Percentiles rank a stretch among this genome's conserved stretches.
These are phyloP conservation scores for Dufourea novaeangliae DNA, from an alignment of 1,140 invertebrate species.

Conservation along the genomic window DNA sequence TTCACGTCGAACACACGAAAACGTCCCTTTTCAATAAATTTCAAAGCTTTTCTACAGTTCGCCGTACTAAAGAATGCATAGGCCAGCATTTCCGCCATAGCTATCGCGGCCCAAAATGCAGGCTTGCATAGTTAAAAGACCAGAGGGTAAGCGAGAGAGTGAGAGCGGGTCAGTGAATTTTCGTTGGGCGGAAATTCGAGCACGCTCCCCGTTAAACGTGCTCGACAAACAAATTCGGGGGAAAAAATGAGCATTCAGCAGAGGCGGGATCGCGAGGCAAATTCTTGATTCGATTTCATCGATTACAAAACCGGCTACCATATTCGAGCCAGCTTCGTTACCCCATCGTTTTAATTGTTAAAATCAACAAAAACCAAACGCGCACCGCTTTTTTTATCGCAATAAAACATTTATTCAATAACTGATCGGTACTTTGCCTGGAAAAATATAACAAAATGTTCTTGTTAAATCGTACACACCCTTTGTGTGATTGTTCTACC, in stretches of 20 bases:
- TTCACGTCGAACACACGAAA: background rate
- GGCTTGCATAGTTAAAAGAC: background rate
- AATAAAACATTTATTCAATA: background rate
- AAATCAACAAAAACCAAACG: background rate
- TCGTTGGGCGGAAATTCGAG: background rate
- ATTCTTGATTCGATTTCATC: background rate
- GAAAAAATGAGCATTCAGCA: background rate
- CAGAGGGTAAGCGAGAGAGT: no score
- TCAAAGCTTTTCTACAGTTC: background rate
- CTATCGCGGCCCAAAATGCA: background rate
- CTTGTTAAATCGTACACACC: no score
- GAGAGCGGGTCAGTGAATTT: background rate
- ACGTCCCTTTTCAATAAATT: conserved; percentile 2
- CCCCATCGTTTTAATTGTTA: background rate
- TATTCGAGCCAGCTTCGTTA: background rate
- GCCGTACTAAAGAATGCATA: background rate
- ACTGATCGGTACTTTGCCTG: background rate
- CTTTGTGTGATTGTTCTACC: no score
- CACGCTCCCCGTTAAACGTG: background rate
- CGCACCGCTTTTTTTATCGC: background rate
- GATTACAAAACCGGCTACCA: background rate
- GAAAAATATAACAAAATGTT: background rate
- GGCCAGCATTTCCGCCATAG: background rate
- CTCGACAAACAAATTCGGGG: conserved; percentile 6
- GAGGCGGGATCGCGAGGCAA: background rate